phyloP scores from a whole-genome alignment of 1,140 invertebrate genomes.

The Drosophila punjabiensis region DNA sequence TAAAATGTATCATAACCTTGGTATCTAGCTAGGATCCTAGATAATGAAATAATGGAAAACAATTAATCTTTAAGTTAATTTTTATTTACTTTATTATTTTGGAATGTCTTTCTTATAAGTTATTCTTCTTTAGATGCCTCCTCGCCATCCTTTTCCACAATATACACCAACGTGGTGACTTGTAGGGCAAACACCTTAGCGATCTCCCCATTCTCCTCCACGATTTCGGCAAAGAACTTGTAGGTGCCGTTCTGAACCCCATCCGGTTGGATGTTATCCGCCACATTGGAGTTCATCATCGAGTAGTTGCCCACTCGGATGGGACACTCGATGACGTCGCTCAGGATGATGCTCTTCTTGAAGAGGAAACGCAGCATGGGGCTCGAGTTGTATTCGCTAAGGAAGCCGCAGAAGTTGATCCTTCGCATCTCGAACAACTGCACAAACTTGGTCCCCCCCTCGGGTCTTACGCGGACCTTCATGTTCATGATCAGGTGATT shows the following conservation, averaged over 20 bases:
- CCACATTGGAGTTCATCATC: conserved; percentile 17
- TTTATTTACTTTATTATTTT: too few relatives aligned
- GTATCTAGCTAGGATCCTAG: too few relatives aligned
- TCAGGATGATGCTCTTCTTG: conserved; percentile 30
- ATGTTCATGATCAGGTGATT: conserved; percentile 53
- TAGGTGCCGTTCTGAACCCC: conserved; percentile 55
- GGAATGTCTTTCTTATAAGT: neutral
- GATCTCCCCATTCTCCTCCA: conserved; percentile 46
- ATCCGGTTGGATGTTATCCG: conserved; percentile 20
- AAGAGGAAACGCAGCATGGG: conserved; percentile 31
- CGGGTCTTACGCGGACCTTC: conserved; percentile 16
- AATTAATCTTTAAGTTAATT: neutral
- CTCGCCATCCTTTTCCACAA: conserved; percentile 13
- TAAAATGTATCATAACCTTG: too few relatives aligned
- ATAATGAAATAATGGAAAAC: neutral
- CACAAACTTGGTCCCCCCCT: conserved; percentile 7
- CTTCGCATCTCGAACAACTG: conserved; percentile 32
- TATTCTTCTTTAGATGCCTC: neutral
- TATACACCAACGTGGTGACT: conserved; percentile 14
- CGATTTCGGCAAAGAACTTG: conserved; percentile 54
- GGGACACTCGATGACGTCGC: conserved; percentile 39
- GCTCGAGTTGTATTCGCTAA: conserved; percentile 39
- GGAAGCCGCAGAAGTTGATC: conserved; percentile 48
- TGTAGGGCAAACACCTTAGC: conserved; percentile 50
- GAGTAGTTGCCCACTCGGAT: conserved; percentile 45